A percentile compares a stretch with the other conserved stretches of the same genome.
Evolutionary conservation across 2,797 vertebrate species (phyloP).

Genomic region (Ataeniobius toweri): DNA sequence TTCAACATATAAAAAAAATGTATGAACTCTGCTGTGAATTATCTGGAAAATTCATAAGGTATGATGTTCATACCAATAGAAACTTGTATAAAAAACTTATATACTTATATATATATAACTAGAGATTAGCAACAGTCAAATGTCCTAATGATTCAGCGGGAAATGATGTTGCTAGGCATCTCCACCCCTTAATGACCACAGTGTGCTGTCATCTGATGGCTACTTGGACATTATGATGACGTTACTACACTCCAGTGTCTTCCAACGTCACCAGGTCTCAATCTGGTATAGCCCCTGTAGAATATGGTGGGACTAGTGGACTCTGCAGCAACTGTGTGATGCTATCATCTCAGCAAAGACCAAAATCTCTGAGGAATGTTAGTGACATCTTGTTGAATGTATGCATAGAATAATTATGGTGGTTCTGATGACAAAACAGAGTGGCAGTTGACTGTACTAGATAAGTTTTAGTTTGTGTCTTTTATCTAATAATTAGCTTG

Average conservation of each 20-base stretch:
- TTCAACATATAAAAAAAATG: neutral
- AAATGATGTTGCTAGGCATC: neutral
- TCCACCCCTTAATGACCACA: neutral
- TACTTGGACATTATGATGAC: neutral
- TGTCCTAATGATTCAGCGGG: neutral
- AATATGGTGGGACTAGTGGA: too few species aligned
- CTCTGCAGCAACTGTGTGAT: neutral
- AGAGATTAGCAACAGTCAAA: neutral
- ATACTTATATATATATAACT: too few species aligned
- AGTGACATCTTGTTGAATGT: neutral
- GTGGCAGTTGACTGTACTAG: neutral
- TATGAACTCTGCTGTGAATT: neutral
- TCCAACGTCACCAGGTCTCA: neutral
- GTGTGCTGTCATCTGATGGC: neutral
- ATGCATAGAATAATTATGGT: too few species aligned
- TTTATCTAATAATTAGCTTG: constrained; percentile 5
- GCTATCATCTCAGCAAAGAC: neutral
- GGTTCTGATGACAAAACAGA: neutral
- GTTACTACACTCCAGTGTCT: neutral
- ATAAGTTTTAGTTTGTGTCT: neutral
- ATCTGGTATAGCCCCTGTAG: neutral
- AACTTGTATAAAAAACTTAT: too few species aligned
- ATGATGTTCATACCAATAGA: neutral
- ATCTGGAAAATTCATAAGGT: neutral
- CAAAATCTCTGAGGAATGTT: neutral